phyloP scores from a whole-genome alignment of 2,888 invertebrate genomes.

The Orthosia incerta region DNA sequence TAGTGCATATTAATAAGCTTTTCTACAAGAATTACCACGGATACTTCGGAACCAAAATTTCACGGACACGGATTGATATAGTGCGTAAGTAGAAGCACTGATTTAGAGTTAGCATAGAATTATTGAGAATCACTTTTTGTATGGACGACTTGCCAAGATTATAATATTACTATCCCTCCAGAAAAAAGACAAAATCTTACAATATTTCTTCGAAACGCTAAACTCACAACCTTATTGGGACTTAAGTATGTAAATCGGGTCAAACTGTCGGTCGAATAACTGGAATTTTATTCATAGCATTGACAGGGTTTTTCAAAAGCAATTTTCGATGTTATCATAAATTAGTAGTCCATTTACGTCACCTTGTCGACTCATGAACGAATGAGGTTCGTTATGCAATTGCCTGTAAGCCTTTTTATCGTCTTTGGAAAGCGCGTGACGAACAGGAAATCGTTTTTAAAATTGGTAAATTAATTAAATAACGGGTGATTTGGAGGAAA shows the following conservation, averaged over 20 bases:
- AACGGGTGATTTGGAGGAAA: conserved; percentile 43
- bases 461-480: conserved; percentile 41
- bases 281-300: conserved; percentile 82
- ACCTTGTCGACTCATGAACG: conserved; percentile 56
- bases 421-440: conserved; percentile 45
- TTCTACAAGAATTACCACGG: too few species aligned
- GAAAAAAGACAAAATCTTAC: background rate
- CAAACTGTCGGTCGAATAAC: conserved; percentile 69
- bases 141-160: too few species aligned
- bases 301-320: conserved; percentile 74
- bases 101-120: too few species aligned
- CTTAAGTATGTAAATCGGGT: conserved; percentile 72
- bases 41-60: too few species aligned
- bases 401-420: conserved; percentile 55
- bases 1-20: too few species aligned
- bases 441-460: conserved; percentile 41
- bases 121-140: too few species aligned
- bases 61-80: too few species aligned
- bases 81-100: too few species aligned
- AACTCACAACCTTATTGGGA: conserved; percentile 40
- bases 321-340: conserved; percentile 78
- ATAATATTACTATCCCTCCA: too few species aligned
- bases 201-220: conserved; percentile 12
- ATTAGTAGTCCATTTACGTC: conserved; percentile 75
- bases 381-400: conserved; percentile 67